Evolutionary conservation across 2,113 vertebrate genomes (phyloP), one percentile per base, ranked within the genome.

Genomic region (Pterocles gutturalis): DNA sequence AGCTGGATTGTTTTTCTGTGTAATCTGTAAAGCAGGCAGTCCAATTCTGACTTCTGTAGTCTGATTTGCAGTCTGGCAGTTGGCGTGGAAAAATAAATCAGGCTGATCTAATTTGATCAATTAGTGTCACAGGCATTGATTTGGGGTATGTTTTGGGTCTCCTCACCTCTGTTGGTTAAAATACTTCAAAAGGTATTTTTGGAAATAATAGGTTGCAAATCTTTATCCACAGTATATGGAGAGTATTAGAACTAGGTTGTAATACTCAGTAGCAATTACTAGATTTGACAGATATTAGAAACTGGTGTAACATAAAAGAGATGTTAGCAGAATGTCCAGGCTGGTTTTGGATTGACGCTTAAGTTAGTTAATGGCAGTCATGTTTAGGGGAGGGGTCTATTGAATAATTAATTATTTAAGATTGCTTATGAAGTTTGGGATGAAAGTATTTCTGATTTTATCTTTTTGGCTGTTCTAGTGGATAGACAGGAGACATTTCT

Each of bases 71-170:
- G 60, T 61, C 60, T 71, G 73, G 11, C 43, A 75, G 11, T 81
- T 89, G 60, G 36, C 8, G 9, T 87, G 82, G 90, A 85, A 64
- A 94, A 91, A 70, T 70, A 72, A 89, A 75, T 79, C 19, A 33
- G 46, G n/a, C 53, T 69, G 61, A 58, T 77, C 43, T 67, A 7
- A 55, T 91, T 91, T 46, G 38, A 36, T 58, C n/a, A 87, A 3
- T 0, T 10, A 9, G 7, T 84, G 41, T 77, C 29, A 28, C 11
- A 33, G 79, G 11, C 45, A 3, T 79, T 79, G 36, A 1, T 43
- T 13, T 67, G 17, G 34, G 15, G 5, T 38, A 14, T 8, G 28
- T 14, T 58, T 64, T 25, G 17, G 34, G 25, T 72, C 13, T 67
- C 9, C 13, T 71, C 17, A 29, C 6, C 10, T 7, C 3, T 0